These are phyloP conservation scores for Eriosoma lanigerum DNA, from an alignment of 1,140 invertebrate genomes.

Conservation along the genomic window DNA sequence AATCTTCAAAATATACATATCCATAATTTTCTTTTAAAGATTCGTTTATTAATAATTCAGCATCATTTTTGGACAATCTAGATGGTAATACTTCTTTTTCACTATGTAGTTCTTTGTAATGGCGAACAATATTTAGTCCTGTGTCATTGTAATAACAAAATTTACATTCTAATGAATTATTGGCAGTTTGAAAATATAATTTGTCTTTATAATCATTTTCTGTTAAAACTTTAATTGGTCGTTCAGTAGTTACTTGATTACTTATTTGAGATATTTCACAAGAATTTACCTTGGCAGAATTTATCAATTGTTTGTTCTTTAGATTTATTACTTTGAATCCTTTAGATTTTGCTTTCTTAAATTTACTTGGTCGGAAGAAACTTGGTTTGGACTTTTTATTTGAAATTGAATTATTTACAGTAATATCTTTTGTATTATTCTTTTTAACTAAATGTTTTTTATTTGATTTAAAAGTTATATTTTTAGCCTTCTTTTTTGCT, in stretches of 20 bases:
- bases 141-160: slow-evolving; percentile 24
- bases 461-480: neutral
- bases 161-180: slow-evolving; percentile 36
- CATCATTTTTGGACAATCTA: neutral
- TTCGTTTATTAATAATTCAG: slow-evolving; percentile 22
- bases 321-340: neutral
- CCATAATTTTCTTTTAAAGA: slow-evolving; percentile 27
- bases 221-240: neutral
- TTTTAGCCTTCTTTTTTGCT: slow-evolving; percentile 5
- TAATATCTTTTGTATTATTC: neutral
- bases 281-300: neutral
- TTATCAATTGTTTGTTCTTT: neutral
- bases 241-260: neutral
- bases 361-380: neutral
- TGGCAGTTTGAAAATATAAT: slow-evolving; percentile 20
- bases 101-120: slow-evolving; percentile 4
- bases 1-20: neutral
- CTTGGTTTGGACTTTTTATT: neutral
- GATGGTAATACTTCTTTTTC: slow-evolving; percentile 31
- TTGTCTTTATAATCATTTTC: slow-evolving; percentile 16
- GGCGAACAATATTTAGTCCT: slow-evolving; percentile 22
- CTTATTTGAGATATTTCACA: neutral
- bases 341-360: neutral
- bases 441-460: neutral
- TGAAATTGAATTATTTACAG: neutral